Percentiles rank a stretch among this genome's conserved stretches.
These are phyloP conservation scores for Muscicapa comitata DNA, from an alignment of 2,797 vertebrate genomes.

Conservation along the genomic window DNA sequence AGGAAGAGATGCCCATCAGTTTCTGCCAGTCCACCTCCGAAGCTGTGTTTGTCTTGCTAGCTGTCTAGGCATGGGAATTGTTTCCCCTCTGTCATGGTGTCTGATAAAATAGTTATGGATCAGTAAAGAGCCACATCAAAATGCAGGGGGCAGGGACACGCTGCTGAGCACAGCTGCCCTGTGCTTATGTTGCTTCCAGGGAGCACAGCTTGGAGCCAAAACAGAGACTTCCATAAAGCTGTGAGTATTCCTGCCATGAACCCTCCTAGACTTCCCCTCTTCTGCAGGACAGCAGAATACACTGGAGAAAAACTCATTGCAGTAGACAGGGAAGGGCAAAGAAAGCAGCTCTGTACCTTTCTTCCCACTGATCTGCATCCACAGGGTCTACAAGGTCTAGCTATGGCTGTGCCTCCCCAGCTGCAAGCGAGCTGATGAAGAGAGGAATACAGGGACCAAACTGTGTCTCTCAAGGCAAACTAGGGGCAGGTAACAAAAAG, in stretches of 20 bases:
- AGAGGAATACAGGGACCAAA: background rate
- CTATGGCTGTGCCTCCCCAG: background rate
- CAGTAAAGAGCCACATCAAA: background rate
- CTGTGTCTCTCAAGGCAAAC: background rate
- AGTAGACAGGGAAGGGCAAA: background rate
- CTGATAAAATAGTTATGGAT: background rate
- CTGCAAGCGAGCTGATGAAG: background rate
- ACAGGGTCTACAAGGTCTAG: background rate
- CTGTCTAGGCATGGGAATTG: background rate
- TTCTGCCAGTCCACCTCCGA: background rate
- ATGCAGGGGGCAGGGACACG: background rate
- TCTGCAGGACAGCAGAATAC: background rate
- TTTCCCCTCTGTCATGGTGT: background rate
- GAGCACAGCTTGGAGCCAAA: background rate
- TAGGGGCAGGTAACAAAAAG: background rate
- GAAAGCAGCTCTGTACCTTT: background rate
- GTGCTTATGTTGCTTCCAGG: background rate
- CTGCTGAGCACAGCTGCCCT: background rate
- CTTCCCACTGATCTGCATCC: background rate
- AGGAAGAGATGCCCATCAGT: background rate
- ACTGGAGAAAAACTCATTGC: background rate
- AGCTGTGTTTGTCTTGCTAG: background rate
- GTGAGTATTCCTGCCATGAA: background rate
- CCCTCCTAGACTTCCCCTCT: background rate
- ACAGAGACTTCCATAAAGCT: background rate